phyloP scores from a whole-genome alignment of 2,113 vertebrate genomes.

The Blennius ocellaris region DNA sequence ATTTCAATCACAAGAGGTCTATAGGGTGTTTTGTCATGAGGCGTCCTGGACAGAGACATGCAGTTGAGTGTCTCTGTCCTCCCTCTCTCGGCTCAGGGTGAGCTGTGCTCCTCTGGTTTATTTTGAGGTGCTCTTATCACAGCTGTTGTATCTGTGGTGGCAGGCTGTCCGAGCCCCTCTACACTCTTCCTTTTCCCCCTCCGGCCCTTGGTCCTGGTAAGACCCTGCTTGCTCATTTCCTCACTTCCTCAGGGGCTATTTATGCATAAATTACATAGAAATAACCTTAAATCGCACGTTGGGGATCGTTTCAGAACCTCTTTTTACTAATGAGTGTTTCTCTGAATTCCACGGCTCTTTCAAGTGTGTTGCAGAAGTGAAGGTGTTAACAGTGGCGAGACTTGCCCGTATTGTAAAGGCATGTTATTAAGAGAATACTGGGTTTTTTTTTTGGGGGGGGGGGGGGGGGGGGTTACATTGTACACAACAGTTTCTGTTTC shows the following conservation, averaged over 20 bases:
- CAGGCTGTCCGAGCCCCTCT: constrained; percentile 63
- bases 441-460: background rate
- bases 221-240: constrained; percentile 62
- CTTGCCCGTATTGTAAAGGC: constrained; percentile 6
- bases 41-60: constrained; percentile 76
- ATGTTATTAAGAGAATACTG: background rate
- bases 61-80: constrained; percentile 35
- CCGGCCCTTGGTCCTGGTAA: constrained; percentile 80
- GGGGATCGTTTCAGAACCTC: background rate
- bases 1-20: constrained; percentile 1
- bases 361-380: constrained; percentile 8
- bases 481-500: background rate
- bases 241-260: constrained; percentile 48
- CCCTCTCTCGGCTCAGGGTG: constrained; percentile 28
- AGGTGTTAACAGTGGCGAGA: background rate
- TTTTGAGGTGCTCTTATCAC: constrained; percentile 84
- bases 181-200: constrained; percentile 70
- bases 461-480: no score
- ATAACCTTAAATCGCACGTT: background rate
- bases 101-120: constrained; percentile 71
- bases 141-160: constrained; percentile 80
- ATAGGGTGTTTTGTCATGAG: constrained; percentile 3
- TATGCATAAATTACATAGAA: constrained; percentile 13
- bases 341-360: constrained; percentile 3
- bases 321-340: constrained; percentile 17